phyloP scores from a whole-genome alignment of 2,797 vertebrate genomes.

The Cichlasoma orientale region DNA sequence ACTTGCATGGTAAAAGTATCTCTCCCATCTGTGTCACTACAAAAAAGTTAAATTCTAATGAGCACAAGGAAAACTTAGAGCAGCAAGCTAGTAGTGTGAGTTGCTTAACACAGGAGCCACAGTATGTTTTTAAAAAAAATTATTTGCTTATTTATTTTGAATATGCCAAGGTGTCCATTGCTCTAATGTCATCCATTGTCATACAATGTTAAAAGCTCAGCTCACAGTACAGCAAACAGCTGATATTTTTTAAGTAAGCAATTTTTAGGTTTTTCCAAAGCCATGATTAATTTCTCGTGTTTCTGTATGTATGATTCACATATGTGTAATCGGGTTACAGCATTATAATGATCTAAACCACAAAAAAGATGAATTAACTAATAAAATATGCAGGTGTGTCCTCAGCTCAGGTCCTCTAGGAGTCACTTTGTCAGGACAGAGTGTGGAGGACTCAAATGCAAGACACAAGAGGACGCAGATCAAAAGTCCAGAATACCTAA shows the following conservation, averaged over 20 bases:
- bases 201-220: background rate
- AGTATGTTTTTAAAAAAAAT: background rate
- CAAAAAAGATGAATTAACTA: background rate
- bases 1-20: conserved; percentile 16
- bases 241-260: background rate
- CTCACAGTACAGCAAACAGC: background rate
- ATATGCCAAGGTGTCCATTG: background rate
- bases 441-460: background rate
- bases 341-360: background rate
- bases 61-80: background rate
- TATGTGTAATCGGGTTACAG: background rate
- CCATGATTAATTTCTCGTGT: background rate
- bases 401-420: background rate
- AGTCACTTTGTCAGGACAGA: background rate
- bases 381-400: background rate
- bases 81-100: background rate
- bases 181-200: background rate
- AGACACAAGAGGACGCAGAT: background rate
- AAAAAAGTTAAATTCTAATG: background rate
- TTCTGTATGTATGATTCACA: background rate
- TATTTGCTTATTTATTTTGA: background rate
- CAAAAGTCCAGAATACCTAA: background rate
- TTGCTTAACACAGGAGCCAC: background rate
- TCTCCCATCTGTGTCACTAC: conserved; percentile 25
- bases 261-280: background rate